phyloP scores from a whole-genome alignment of 2,888 invertebrate genomes.

The Agrypnus murinus region DNA sequence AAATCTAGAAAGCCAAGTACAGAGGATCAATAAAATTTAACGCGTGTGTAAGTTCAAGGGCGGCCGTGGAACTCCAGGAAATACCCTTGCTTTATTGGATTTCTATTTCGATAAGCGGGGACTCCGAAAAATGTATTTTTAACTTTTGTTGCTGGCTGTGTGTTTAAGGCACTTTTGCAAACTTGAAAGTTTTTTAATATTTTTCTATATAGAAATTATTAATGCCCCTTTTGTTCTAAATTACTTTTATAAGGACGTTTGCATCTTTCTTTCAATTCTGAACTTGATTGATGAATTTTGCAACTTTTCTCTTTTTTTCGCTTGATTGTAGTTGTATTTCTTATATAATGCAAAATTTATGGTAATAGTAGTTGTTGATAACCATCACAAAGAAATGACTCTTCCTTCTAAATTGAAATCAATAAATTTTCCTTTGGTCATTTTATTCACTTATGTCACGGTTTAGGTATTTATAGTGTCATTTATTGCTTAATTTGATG shows the following conservation, averaged over 20 bases:
- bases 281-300: too few species aligned
- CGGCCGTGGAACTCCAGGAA: slow-evolving; percentile 48
- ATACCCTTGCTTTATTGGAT: slow-evolving; percentile 46
- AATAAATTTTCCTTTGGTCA: background rate
- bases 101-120: slow-evolving; percentile 46
- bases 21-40: slow-evolving; percentile 43
- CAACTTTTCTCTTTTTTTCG: too few species aligned
- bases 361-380: too few species aligned
- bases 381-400: too few species aligned
- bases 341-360: too few species aligned
- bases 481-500: slow-evolving; percentile 8
- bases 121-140: slow-evolving; percentile 36
- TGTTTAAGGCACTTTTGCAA: background rate
- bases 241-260: too few species aligned
- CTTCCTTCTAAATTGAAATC: too few species aligned
- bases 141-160: slow-evolving; percentile 27
- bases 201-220: too few species aligned
- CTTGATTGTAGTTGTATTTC: too few species aligned
- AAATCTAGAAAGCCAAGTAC: slow-evolving; percentile 31
- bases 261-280: too few species aligned
- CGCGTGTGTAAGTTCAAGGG: slow-evolving; percentile 49
- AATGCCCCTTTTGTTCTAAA: too few species aligned
- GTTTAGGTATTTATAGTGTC: slow-evolving; percentile 7
- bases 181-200: slow-evolving; percentile 5
- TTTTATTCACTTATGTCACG: slow-evolving; percentile 14